Evolutionary conservation across 2,797 vertebrate species (phyloP).

Genomic region (Poeciliopsis paucimaculata): DNA sequence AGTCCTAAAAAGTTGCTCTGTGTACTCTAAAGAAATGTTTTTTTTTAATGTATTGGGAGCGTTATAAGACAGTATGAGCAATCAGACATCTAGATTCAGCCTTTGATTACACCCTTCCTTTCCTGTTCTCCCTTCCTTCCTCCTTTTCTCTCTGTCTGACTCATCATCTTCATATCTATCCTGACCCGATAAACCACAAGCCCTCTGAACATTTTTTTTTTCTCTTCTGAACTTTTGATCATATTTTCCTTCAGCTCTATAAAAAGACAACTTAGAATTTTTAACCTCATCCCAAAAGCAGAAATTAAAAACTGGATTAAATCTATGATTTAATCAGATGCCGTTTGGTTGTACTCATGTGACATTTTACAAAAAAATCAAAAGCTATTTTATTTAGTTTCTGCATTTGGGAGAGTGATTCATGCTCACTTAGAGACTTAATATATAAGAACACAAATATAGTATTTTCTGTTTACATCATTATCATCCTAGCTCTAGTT

Average conservation of each 20-base stretch:
- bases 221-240: constrained; percentile 8
- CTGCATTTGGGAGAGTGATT: constrained; percentile 52
- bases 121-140: constrained; percentile 40
- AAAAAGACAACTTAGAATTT: constrained; percentile 12
- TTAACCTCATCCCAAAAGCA: constrained; percentile 40
- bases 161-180: constrained; percentile 59
- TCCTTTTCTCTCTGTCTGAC: constrained; percentile 53
- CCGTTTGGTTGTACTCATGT: neutral
- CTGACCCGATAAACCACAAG: constrained; percentile 30
- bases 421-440: constrained; percentile 17
- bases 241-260: constrained; percentile 10
- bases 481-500: constrained; percentile 15
- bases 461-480: neutral
- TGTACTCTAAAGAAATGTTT: neutral
- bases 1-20: neutral
- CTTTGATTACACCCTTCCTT: constrained; percentile 51
- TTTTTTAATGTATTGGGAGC: neutral
- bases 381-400: constrained; percentile 35
- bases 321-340: neutral
- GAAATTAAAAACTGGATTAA: constrained; percentile 34
- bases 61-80: constrained; percentile 31
- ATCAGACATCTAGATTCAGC: constrained; percentile 40
- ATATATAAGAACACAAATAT: constrained; percentile 25
- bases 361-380: constrained; percentile 11
- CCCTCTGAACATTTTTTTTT: constrained; percentile 24